A percentile compares a stretch with the other conserved stretches of the same genome.
Evolutionary conservation across 2,888 invertebrate genomes (phyloP).

Genomic region (Cataglyphis altisquamis): DNA sequence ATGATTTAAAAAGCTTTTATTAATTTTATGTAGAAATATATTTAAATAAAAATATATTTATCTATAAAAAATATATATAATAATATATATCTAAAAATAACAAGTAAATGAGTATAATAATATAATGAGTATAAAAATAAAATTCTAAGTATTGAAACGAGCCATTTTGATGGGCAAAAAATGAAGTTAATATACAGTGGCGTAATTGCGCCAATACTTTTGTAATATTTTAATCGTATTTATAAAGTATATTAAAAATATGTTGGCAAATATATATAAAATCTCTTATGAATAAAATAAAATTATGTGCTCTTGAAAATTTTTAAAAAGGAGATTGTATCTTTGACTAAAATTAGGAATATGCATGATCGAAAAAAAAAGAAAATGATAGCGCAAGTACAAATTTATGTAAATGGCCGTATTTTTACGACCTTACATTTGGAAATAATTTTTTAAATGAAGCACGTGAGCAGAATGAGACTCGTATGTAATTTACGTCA

Average conservation of each 20-base stretch:
- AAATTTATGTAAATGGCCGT: not conserved
- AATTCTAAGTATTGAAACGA: not conserved
- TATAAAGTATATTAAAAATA: not conserved
- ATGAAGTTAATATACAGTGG: conserved; percentile 8
- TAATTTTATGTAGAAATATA: not conserved
- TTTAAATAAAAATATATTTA: not conserved
- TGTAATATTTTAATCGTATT: not conserved
- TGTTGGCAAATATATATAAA: not conserved
- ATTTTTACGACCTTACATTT: not conserved
- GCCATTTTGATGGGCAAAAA: not conserved
- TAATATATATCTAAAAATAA: conserved; percentile 1
- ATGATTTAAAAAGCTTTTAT: not conserved
- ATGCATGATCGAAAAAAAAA: not conserved
- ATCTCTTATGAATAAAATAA: conserved; percentile 1
- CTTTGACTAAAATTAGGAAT: not conserved
- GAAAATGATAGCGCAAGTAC: not conserved
- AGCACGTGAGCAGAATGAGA: not conserved
- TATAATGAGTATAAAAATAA: not conserved
- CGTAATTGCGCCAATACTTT: conserved; percentile 22
- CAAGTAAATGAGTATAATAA: not conserved
- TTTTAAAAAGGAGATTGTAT: not conserved
- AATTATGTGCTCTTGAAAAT: not conserved
- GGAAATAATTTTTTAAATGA: not conserved
- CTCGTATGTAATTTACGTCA: not conserved
- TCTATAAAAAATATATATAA: conserved; percentile 9